Evolutionary conservation across 2,888 invertebrate species (phyloP).

Genomic region (Drosophila robusta): DNA sequence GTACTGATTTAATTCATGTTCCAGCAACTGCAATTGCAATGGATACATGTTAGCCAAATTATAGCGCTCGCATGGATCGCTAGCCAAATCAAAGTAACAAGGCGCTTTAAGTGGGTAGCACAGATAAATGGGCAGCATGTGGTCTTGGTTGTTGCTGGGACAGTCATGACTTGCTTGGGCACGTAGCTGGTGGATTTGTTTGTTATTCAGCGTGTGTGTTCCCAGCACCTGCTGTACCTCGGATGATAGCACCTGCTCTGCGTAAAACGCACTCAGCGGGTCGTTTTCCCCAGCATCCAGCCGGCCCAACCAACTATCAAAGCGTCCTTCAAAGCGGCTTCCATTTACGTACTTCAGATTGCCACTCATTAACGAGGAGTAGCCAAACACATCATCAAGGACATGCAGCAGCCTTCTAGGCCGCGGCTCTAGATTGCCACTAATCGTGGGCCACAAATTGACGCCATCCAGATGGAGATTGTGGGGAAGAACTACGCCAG

Average conservation of each 20-base stretch:
- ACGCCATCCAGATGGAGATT: conserved; percentile 87
- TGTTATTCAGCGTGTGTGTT: conserved; percentile 36
- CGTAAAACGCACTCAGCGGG: conserved; percentile 71
- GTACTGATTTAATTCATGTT: conserved; percentile 85
- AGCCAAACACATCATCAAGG: conserved; percentile 88
- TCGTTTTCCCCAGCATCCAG: conserved; percentile 64
- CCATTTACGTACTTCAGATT: conserved; percentile 83
- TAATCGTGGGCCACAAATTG: conserved; percentile 89
- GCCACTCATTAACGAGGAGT: conserved; percentile 78
- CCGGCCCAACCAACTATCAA: conserved; percentile 81
- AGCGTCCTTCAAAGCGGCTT: conserved; percentile 64
- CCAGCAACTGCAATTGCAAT: conserved; percentile 79
- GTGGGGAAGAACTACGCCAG: conserved; percentile 67
- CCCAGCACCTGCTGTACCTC: conserved; percentile 67
- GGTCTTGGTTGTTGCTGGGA: conserved; percentile 47
- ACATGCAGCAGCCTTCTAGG: conserved; percentile 86
- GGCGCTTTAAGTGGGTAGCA: conserved; percentile 82
- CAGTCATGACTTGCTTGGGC: conserved; percentile 73
- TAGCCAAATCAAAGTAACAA: conserved; percentile 86
- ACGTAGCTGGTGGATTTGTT: conserved; percentile 68
- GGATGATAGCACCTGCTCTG: conserved; percentile 72
- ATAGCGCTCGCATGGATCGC: conserved; percentile 86
- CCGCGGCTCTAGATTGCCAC: conserved; percentile 82
- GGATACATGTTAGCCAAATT: conserved; percentile 82
- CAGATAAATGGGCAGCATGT: conserved; percentile 47